Evolutionary conservation across 2,888 invertebrate genomes (phyloP).

Genomic region (Dynastes maya): DNA sequence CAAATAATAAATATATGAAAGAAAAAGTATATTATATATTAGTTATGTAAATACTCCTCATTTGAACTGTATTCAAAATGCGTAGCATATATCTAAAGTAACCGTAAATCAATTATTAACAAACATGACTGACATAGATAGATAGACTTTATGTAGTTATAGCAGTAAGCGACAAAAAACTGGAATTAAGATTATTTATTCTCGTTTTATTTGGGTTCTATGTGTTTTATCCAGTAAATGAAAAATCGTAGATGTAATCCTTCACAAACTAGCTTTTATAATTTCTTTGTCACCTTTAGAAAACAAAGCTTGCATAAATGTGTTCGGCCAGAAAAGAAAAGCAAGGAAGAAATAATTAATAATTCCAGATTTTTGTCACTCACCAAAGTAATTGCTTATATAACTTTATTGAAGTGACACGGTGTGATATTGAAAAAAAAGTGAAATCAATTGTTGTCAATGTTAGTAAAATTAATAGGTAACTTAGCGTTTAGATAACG

Average conservation of each 20-base stretch:
- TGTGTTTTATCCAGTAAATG: no score
- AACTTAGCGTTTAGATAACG: background rate
- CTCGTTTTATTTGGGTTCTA: no score
- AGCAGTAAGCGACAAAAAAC: background rate
- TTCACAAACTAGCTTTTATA: no score
- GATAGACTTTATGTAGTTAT: background rate
- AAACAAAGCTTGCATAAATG: no score
- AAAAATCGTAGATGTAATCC: no score
- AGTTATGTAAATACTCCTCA: background rate
- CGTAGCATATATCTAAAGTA: constrained; percentile 35
- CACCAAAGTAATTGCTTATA: constrained; percentile 25
- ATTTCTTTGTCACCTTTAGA: no score
- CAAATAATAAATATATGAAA: constrained; percentile 21
- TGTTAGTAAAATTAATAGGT: constrained; percentile 15
- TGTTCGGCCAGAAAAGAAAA: no score
- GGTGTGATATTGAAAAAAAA: constrained; percentile 45
- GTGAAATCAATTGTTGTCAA: constrained; percentile 30
- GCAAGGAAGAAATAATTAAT: no score
- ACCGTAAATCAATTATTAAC: constrained; percentile 34
- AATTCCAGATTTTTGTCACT: no score
- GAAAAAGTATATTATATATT: background rate
- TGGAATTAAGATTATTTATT: no score
- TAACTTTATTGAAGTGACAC: constrained; percentile 40
- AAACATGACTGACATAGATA: constrained; percentile 48
- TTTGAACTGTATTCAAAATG: constrained; percentile 6